Percentiles rank a stretch among this genome's conserved stretches.
Evolutionary conservation across 2,888 invertebrate genomes (phyloP).

Genomic region (Platycheirus albimanus): DNA sequence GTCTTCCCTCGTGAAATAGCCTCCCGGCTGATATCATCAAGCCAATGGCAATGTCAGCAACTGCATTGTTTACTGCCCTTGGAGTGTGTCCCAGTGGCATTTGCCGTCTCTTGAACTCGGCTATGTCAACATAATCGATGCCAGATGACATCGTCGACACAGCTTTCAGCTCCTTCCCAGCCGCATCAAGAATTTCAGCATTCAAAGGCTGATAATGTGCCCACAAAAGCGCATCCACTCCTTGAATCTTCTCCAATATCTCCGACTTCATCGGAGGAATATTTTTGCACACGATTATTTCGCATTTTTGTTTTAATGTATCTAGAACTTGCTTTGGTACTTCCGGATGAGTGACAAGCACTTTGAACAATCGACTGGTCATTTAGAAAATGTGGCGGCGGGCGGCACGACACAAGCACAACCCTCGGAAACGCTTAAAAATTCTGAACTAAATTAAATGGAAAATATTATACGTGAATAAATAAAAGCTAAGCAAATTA

Average conservation of each 20-base stretch:
- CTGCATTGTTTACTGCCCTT: constrained; percentile 88
- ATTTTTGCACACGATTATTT: constrained; percentile 79
- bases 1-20: constrained; percentile 89
- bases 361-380: constrained; percentile 78
- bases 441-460: constrained; percentile 8
- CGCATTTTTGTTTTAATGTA: constrained; percentile 84
- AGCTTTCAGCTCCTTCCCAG: constrained; percentile 87
- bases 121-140: constrained; percentile 90
- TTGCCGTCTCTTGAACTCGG: constrained; percentile 87
- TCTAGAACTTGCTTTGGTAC: constrained; percentile 86
- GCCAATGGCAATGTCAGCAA: constrained; percentile 92
- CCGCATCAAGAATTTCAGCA: constrained; percentile 80
- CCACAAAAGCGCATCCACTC: constrained; percentile 82
- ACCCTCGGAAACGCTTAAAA: constrained; percentile 35
- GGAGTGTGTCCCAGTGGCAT: constrained; percentile 92
- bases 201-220: constrained; percentile 80
- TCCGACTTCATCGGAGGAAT: constrained; percentile 79
- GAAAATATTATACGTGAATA: constrained; percentile 7
- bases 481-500: not conserved
- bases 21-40: constrained; percentile 90
- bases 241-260: constrained; percentile 79
- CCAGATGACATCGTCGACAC: constrained; percentile 94
- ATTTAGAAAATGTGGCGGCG: constrained; percentile 34
- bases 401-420: constrained; percentile 38
- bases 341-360: constrained; percentile 88